Conservation (phyloP, 2,888 invertebrate genomes). For the Drosophila macrothrix region DNA sequence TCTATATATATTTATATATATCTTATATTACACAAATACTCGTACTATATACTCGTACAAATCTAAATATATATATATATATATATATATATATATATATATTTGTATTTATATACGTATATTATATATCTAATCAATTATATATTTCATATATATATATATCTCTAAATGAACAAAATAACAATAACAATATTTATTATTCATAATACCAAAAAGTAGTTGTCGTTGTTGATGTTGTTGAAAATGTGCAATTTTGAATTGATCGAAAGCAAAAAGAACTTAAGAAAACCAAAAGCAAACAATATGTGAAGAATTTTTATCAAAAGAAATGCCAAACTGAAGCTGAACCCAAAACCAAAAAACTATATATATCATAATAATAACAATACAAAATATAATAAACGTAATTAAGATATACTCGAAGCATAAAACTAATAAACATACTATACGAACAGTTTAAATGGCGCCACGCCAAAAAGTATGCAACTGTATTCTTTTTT, state of each 20-base stretch:
- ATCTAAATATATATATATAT: slow-evolving; percentile 39
- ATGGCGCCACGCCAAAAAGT: slow-evolving; percentile 46
- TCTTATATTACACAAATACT: slow-evolving; percentile 32
- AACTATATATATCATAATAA: slow-evolving; percentile 20
- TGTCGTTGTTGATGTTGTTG: slow-evolving; percentile 85
- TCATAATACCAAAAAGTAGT: slow-evolving; percentile 82
- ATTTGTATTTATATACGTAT: slow-evolving; percentile 24
- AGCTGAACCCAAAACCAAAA: slow-evolving; percentile 55
- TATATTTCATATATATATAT: slow-evolving; percentile 38
- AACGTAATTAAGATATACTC: slow-evolving; percentile 43
- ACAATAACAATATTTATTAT: slow-evolving; percentile 74
- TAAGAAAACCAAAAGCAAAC: slow-evolving; percentile 41
- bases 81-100: slow-evolving; percentile 39
- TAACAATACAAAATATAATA: slow-evolving; percentile 20
- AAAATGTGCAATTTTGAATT: slow-evolving; percentile 83
- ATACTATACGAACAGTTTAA: slow-evolving; percentile 30
- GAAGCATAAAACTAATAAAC: slow-evolving; percentile 51
- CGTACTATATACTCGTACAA: slow-evolving; percentile 42
- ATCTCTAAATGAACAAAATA: slow-evolving; percentile 54
- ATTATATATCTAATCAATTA: slow-evolving; percentile 28
- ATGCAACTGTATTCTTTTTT: slow-evolving; percentile 62
- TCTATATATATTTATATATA: slow-evolving; percentile 25
- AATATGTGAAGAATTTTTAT: slow-evolving; percentile 64
- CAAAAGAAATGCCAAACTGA: slow-evolving; percentile 61
- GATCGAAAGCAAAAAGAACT: slow-evolving; percentile 68